phyloP scores from a whole-genome alignment of 2,888 invertebrate genomes.

The Acleris holmiana region DNA sequence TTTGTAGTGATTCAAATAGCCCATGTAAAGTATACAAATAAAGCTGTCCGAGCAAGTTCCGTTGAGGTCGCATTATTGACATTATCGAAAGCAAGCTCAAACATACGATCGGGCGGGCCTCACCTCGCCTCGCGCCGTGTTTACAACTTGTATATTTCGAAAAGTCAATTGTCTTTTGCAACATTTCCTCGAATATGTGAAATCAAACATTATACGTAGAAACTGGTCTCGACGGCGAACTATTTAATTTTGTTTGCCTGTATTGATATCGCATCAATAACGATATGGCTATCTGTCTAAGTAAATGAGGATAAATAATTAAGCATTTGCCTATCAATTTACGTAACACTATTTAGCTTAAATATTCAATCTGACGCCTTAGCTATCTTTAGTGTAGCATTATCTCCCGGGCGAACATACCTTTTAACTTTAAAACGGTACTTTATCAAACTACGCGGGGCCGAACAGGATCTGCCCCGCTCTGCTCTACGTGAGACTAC shows the following conservation, averaged over 20 bases:
- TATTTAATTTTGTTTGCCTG: constrained; percentile 13
- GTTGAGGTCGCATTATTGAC: constrained; percentile 71
- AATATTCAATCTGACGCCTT: constrained; percentile 34
- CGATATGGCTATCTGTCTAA: constrained; percentile 26
- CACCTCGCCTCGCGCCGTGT: constrained; percentile 49
- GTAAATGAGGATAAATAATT: constrained; percentile 32
- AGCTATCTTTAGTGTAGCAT: constrained; percentile 33
- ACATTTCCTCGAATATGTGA: constrained; percentile 54
- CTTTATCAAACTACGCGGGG: constrained; percentile 28
- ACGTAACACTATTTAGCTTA: constrained; percentile 37
- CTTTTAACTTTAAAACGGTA: constrained; percentile 35
- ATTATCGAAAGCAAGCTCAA: constrained; percentile 79
- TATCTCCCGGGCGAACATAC: constrained; percentile 38
- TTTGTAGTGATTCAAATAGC: constrained; percentile 42
- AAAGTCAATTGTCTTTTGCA: constrained; percentile 67
- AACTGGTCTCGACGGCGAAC: constrained; percentile 1
- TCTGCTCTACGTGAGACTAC: constrained; percentile 31
- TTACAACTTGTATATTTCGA: constrained; percentile 71
- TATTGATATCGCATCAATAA: constrained; percentile 30
- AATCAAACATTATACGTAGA: constrained; percentile 20
- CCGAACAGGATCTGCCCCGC: constrained; percentile 24
- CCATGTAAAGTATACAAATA: constrained; percentile 66
- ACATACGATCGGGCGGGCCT: constrained; percentile 59
- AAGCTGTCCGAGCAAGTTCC: constrained; percentile 71
- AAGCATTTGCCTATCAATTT: constrained; percentile 40